Evolutionary conservation across 2,888 invertebrate species (phyloP).

Genomic region (Cheilosia impressa): DNA sequence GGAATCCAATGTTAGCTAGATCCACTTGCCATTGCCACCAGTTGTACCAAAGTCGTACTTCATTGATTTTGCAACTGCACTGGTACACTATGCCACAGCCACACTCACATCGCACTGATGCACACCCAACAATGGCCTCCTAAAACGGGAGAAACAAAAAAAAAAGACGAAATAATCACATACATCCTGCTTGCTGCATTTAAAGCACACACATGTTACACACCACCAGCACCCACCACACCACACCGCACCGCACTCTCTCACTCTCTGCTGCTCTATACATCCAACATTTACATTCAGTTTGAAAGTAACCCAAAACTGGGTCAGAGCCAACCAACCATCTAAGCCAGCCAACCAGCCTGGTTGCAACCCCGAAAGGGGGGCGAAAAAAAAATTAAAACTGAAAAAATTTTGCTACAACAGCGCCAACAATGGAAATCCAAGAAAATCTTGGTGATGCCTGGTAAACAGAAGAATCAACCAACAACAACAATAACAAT

Average conservation of each 20-base stretch:
- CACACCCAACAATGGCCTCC: conserved; percentile 14
- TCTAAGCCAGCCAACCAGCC: conserved; percentile 46
- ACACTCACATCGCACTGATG: neutral
- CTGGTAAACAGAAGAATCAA: conserved; percentile 53
- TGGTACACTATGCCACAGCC: conserved; percentile 17
- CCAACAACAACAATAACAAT: conserved; percentile 42
- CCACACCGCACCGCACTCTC: conserved; percentile 4
- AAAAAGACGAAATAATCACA: neutral
- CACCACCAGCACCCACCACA: neutral
- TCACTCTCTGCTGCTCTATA: conserved; percentile 33
- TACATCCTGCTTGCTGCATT: conserved; percentile 26
- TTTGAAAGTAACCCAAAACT: conserved; percentile 61
- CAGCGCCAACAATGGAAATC: conserved; percentile 38
- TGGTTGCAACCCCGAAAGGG: conserved; percentile 30
- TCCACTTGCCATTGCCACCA: conserved; percentile 51
- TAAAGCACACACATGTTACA: conserved; percentile 34
- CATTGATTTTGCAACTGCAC: conserved; percentile 62
- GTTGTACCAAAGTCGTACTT: conserved; percentile 60
- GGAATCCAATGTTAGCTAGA: conserved; percentile 39
- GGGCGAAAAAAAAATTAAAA: neutral
- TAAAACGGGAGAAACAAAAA: neutral
- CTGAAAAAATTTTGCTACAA: neutral
- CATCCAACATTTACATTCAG: conserved; percentile 60
- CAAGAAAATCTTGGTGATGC: conserved; percentile 51
- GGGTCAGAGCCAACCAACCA: conserved; percentile 66